phyloP scores from a whole-genome alignment of 1,140 invertebrate genomes.

The Drosophila athabasca region DNA sequence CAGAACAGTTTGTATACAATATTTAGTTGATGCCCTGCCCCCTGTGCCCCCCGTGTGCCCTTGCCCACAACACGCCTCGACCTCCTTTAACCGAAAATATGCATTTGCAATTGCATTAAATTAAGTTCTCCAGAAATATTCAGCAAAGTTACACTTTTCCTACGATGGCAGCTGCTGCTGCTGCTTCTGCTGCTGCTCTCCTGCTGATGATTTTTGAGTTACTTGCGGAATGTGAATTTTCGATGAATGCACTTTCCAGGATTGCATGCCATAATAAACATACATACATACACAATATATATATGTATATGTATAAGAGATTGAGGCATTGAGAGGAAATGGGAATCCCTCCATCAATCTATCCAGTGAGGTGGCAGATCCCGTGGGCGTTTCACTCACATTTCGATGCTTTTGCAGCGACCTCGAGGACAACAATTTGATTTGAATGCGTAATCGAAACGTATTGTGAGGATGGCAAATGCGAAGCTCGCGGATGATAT shows the following conservation, averaged over 20 bases:
- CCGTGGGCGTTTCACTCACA: conserved; percentile 32
- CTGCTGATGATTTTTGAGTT: conserved; percentile 60
- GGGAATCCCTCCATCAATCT: neutral
- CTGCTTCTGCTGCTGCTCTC: conserved; percentile 3
- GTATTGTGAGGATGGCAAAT: conserved; percentile 58
- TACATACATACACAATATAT: too few species aligned
- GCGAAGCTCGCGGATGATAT: conserved; percentile 39
- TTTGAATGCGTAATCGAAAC: conserved; percentile 80
- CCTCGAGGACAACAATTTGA: conserved; percentile 68
- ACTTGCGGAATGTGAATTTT: conserved; percentile 55
- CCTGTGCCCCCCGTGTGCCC: neutral
- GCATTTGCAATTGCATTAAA: conserved; percentile 68
- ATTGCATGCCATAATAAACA: conserved; percentile 35
- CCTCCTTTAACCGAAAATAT: conserved; percentile 34
- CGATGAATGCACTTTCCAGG: conserved; percentile 70
- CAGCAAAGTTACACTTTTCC: conserved; percentile 29
- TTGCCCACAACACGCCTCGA: too few species aligned
- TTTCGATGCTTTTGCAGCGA: conserved; percentile 28
- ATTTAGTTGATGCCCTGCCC: conserved; percentile 41
- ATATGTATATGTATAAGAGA: neutral
- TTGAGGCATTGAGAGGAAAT: neutral
- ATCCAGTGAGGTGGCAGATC: conserved; percentile 4
- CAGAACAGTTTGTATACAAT: conserved; percentile 49
- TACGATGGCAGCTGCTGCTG: neutral
- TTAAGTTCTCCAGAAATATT: conserved; percentile 70